Conservation (phyloP, 2,797 vertebrate genomes). For the Periparus ater region DNA sequence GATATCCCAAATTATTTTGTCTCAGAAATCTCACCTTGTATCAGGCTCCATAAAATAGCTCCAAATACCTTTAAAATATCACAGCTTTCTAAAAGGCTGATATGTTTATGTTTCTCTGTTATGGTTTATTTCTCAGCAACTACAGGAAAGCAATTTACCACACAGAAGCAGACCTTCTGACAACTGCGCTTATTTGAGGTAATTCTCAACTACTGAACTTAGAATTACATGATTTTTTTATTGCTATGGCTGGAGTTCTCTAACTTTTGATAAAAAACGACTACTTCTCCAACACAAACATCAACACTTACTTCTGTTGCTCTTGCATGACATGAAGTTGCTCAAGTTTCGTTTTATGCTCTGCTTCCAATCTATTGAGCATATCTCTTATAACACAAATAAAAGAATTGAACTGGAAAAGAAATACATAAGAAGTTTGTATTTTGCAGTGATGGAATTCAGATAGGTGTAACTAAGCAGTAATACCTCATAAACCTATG, state of each 20-base stretch:
- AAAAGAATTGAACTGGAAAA: conserved; percentile 94
- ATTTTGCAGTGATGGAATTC: conserved; percentile 19
- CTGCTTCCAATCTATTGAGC: conserved; percentile 91
- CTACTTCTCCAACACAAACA: background rate
- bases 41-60: background rate
- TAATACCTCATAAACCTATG: background rate
- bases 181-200: background rate
- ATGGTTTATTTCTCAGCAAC: background rate
- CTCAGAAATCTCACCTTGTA: background rate
- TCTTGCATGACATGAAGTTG: conserved; percentile 98
- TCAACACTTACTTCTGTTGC: conserved; percentile 89
- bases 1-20: background rate
- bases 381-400: conserved; percentile 97
- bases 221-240: background rate
- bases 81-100: background rate
- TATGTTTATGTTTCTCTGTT: background rate
- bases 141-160: background rate
- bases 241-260: background rate
- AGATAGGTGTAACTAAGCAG: background rate
- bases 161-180: background rate
- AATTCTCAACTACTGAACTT: background rate
- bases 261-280: background rate
- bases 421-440: conserved; percentile 50
- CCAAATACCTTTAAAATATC: background rate
- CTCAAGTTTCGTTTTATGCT: conserved; percentile 98